These are phyloP conservation scores for Drosophila birchii DNA, from an alignment of 2,888 invertebrate genomes.

Conservation along the genomic window DNA sequence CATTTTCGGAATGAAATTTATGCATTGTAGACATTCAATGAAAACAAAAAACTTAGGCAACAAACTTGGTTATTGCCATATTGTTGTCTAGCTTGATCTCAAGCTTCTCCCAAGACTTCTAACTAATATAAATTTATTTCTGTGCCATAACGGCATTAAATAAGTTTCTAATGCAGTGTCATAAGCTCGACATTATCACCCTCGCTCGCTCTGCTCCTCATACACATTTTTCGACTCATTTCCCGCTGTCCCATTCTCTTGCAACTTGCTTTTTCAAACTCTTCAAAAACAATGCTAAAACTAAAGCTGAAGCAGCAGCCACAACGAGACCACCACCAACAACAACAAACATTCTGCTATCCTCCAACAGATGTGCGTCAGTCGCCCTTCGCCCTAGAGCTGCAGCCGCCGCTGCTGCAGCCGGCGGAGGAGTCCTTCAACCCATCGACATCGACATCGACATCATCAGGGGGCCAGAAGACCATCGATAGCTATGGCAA, in stretches of 20 bases:
- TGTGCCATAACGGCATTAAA: neutral
- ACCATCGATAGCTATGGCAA: slow-evolving; percentile 84
- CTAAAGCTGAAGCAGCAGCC: slow-evolving; percentile 13
- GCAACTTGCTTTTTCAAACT: slow-evolving; percentile 14
- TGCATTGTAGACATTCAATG: too few relatives aligned
- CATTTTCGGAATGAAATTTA: too few relatives aligned
- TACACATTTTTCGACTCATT: slow-evolving; percentile 45
- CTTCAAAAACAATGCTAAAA: slow-evolving; percentile 1
- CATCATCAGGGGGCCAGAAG: slow-evolving; percentile 41
- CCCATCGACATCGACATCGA: slow-evolving; percentile 12
- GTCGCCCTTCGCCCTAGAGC: slow-evolving; percentile 83
- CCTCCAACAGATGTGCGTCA: slow-evolving; percentile 81
- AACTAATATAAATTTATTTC: neutral
- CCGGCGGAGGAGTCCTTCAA: slow-evolving; percentile 56
- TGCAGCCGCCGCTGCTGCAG: slow-evolving; percentile 81
- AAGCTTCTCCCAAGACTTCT: neutral
- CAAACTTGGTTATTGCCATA: too few relatives aligned
- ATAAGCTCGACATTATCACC: slow-evolving; percentile 10
- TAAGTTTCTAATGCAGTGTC: neutral
- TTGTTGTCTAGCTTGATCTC: too few relatives aligned
- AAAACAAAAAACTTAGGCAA: too few relatives aligned
- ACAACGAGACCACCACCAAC: slow-evolving; percentile 27
- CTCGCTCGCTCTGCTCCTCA: slow-evolving; percentile 6
- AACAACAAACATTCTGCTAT: slow-evolving; percentile 45
- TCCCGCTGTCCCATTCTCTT: slow-evolving; percentile 13